Conservation (phyloP, 2,888 invertebrate genomes). For the Drosophila kambysellisi region DNA sequence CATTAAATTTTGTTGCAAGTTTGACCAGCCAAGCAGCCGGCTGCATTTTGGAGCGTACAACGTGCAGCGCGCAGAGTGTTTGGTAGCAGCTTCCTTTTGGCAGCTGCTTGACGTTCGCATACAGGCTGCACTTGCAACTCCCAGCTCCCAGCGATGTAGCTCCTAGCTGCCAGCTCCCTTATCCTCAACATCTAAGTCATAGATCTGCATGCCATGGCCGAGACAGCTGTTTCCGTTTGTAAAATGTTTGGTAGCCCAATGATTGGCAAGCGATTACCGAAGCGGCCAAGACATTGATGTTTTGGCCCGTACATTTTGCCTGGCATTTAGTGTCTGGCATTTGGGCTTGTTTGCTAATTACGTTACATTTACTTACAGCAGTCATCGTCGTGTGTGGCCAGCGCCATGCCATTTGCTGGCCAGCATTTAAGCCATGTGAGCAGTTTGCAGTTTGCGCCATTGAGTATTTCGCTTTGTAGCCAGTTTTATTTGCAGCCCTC, state of each 20-base stretch:
- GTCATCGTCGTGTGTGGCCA: constrained; percentile 38
- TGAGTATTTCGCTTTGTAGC: constrained; percentile 19
- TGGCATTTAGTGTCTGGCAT: constrained; percentile 63
- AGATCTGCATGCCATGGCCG: constrained; percentile 69
- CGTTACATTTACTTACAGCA: constrained; percentile 42
- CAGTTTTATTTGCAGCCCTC: constrained; percentile 27
- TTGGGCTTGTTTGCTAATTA: constrained; percentile 52
- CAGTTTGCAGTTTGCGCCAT: constrained; percentile 26
- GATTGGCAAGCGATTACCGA: constrained; percentile 76
- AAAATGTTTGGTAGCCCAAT: constrained; percentile 75
- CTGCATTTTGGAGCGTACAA: constrained; percentile 47
- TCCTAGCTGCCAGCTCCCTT: constrained; percentile 35
- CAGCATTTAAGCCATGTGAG: constrained; percentile 45
- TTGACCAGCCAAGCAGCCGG: constrained; percentile 47
- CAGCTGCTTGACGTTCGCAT: constrained; percentile 63
- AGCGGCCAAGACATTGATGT: constrained; percentile 71
- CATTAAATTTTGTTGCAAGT: constrained; percentile 35
- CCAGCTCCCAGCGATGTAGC: constrained; percentile 7
- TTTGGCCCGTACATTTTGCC: constrained; percentile 42
- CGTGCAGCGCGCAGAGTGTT: constrained; percentile 61
- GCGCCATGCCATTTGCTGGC: constrained; percentile 6
- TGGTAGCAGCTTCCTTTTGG: constrained; percentile 81
- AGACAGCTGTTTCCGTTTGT: constrained; percentile 84
- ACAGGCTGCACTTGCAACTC: constrained; percentile 19
- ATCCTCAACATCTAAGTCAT: constrained; percentile 46